Evolutionary conservation across 2,888 invertebrate genomes (phyloP), one percentile per base, ranked within the genome.

Genomic region (Epirrita christyi): DNA sequence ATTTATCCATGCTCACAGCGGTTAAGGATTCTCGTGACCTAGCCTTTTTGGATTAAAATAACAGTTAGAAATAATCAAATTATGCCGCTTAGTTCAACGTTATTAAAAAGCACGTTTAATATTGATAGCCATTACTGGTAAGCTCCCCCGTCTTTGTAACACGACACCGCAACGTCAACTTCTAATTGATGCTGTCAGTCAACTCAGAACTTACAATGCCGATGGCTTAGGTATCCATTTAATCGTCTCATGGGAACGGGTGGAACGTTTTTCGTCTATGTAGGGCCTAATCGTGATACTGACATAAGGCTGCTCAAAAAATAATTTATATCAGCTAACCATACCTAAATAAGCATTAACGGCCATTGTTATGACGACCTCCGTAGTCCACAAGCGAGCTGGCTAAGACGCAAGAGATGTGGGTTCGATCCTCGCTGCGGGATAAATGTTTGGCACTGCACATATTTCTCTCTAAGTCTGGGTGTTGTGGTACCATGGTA

Each of bases 151-250:
- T 75, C 83, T 83, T 88, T 90, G 91, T 86, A 92, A 92, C 70
- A 62, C 68, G 74, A 89, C 80, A 85, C 91, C 90, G 86, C 81
- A 72, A 72, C 80, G 88, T 87, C 88, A 84, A 84, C 72, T 78
- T 79, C 85, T 92, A 92, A 92, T 92, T 91, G 91, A 89, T 86
- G 85, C 87, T 88, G 91, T 90, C 91, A 92, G 82, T 91, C 88
- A n/a, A n/a, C n/a, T n/a, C n/a, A 86, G 21, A 21, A 21, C 21
- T 81, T 73, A 76, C 78, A 78, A 80, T 77, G 73, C 72, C 58
- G 64, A 53, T 49, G 52, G 63, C 62, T 70, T 68, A 67, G n/a
- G 76, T 75, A 75, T 53, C 50, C 53, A 53, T 55, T 55, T 45
- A 40, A 51, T 40, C 40, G 43, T 55, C 59, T 43, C 59, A 55